These are phyloP conservation scores for Murina feae DNA, from an alignment of 2,113 vertebrate species.

Conservation along the genomic window DNA sequence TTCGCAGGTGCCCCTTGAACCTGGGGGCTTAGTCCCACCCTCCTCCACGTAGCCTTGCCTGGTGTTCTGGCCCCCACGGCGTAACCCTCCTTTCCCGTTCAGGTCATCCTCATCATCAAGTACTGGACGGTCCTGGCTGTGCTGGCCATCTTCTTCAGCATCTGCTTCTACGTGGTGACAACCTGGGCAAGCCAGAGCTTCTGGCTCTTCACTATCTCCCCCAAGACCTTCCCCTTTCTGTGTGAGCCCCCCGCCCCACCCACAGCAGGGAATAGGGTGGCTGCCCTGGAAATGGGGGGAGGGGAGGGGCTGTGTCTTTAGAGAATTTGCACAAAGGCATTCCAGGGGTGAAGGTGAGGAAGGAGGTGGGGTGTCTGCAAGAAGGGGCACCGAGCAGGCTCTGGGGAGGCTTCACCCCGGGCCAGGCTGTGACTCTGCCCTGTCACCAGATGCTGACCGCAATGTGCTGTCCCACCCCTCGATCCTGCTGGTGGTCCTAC, in stretches of 20 bases:
- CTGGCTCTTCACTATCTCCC: constrained; percentile 75
- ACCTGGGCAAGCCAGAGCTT: constrained; percentile 82
- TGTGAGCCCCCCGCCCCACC: constrained; percentile 78
- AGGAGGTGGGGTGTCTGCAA: background rate
- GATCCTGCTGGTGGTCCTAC: constrained; percentile 84
- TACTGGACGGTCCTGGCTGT: constrained; percentile 86
- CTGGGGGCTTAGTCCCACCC: background rate
- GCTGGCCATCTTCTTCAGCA: constrained; percentile 77
- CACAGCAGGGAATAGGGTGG: accelerated
- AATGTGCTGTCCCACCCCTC: constrained; percentile 81
- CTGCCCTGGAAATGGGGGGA: background rate
- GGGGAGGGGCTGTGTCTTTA: background rate
- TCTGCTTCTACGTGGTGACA: constrained; percentile 81
- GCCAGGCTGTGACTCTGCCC: accelerated
- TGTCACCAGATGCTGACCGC: constrained; percentile 79
- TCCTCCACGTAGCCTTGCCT: background rate
- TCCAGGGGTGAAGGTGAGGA: background rate
- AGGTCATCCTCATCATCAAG: constrained; percentile 85
- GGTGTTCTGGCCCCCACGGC: background rate
- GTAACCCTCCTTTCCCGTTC: background rate
- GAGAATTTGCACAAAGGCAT: background rate
- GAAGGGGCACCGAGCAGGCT: accelerated
- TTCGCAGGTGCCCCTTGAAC: background rate
- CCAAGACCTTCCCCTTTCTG: constrained; percentile 84
- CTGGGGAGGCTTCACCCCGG: background rate